A percentile compares a stretch with the other conserved stretches of the same genome.
Evolutionary conservation across 2,888 invertebrate genomes (phyloP).

Genomic region (Aromia moschata): DNA sequence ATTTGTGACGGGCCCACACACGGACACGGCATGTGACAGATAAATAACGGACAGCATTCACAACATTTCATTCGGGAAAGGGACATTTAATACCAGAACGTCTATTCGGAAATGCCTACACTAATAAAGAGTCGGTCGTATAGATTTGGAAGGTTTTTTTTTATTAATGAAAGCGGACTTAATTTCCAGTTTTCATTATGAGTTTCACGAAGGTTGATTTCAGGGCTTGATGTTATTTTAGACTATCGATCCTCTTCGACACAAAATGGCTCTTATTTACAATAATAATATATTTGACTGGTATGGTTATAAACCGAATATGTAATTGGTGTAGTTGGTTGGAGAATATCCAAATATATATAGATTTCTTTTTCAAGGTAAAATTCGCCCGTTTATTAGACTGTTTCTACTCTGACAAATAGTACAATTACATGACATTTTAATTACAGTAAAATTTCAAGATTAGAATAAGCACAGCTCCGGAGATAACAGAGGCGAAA

Average conservation of each 20-base stretch:
- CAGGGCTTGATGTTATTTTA: not conserved
- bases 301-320: too few species aligned
- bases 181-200: not conserved
- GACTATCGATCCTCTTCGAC: not conserved
- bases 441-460: too few species aligned
- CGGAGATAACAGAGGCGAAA: too few species aligned
- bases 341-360: too few species aligned
- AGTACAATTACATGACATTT: too few species aligned
- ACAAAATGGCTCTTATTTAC: too few species aligned
- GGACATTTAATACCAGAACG: not conserved
- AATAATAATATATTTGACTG: too few species aligned
- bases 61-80: not conserved
- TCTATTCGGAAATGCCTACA: not conserved
- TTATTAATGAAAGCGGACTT: not conserved
- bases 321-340: too few species aligned
- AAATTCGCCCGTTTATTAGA: too few species aligned
- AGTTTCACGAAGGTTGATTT: not conserved
- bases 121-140: not conserved
- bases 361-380: too few species aligned
- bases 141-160: not conserved
- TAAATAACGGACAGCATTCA: not conserved
- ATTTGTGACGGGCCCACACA: conserved; percentile 1
- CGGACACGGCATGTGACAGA: not conserved
- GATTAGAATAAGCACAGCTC: too few species aligned
- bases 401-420: too few species aligned